Percentiles rank a stretch among this genome's conserved stretches.
Evolutionary conservation across 2,888 invertebrate species (phyloP).

Genomic region (Eristalis pertinax): DNA sequence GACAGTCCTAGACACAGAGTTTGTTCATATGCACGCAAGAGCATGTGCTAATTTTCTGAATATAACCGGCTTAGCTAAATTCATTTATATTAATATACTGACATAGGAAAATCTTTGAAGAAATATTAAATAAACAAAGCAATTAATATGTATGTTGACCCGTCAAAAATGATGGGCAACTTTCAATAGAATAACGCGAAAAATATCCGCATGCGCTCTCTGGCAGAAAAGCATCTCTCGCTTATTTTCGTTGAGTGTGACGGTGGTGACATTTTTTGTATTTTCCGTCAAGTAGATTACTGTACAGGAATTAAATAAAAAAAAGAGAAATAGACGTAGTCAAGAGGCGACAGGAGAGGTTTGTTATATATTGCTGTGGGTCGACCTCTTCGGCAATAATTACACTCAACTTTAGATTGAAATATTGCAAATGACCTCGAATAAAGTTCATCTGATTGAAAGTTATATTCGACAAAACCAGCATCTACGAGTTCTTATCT

Average conservation of each 20-base stretch:
- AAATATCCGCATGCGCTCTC: conserved; percentile 63
- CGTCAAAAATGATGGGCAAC: conserved; percentile 15
- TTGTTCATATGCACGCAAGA: background rate
- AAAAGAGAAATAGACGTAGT: conserved; percentile 18
- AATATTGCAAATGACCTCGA: conserved; percentile 65
- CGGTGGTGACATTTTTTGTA: background rate
- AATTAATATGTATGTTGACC: background rate
- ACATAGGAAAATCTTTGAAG: background rate
- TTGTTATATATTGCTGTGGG: conserved; percentile 48
- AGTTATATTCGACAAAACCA: conserved; percentile 45
- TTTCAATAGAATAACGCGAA: background rate
- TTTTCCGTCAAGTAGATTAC: background rate
- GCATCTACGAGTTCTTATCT: conserved; percentile 43
- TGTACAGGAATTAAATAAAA: conserved; percentile 16
- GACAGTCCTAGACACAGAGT: background rate
- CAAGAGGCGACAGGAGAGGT: conserved; percentile 39
- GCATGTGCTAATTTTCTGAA: background rate
- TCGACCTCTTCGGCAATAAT: conserved; percentile 43
- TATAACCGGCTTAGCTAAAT: background rate
- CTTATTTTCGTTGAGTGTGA: conserved; percentile 61
- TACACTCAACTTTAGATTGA: conserved; percentile 55
- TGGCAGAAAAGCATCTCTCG: background rate
- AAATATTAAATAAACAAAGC: background rate
- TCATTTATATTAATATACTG: background rate
- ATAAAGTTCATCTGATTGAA: conserved; percentile 67